These are phyloP conservation scores for Myotis myotis DNA, from an alignment of 2,797 vertebrate genomes.

Conservation along the genomic window DNA sequence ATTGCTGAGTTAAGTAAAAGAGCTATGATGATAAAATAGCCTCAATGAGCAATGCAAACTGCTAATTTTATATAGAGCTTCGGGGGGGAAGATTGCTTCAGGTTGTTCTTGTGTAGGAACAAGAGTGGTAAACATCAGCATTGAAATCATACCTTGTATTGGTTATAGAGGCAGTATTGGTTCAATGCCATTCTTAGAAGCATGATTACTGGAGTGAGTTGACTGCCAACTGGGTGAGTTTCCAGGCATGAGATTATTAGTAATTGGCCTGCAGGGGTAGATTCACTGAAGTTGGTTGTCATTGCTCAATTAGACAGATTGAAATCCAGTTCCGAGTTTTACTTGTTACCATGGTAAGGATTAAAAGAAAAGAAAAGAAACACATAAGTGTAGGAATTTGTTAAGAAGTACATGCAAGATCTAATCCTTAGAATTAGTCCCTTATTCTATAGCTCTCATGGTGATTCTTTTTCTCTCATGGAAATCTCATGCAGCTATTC, in stretches of 20 bases:
- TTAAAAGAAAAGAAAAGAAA: neutral
- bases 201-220: neutral
- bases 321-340: neutral
- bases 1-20: neutral
- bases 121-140: neutral
- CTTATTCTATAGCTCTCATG: neutral
- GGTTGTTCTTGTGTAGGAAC: neutral
- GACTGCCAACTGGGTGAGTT: conserved; percentile 5
- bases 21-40: neutral
- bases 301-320: conserved; percentile 1
- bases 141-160: neutral
- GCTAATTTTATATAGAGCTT: neutral
- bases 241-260: neutral
- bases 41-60: neutral
- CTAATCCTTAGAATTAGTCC: neutral
- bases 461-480: neutral
- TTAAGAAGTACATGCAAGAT: neutral
- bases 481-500: neutral
- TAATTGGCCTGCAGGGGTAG: neutral
- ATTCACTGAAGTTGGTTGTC: conserved; percentile 21
- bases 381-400: neutral
- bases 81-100: neutral
- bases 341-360: neutral
- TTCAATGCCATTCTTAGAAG: neutral
- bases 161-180: neutral